Base-by-base conservation (phyloP, 2,888 invertebrate genomes). In the Aporophyla nigra region DNA sequence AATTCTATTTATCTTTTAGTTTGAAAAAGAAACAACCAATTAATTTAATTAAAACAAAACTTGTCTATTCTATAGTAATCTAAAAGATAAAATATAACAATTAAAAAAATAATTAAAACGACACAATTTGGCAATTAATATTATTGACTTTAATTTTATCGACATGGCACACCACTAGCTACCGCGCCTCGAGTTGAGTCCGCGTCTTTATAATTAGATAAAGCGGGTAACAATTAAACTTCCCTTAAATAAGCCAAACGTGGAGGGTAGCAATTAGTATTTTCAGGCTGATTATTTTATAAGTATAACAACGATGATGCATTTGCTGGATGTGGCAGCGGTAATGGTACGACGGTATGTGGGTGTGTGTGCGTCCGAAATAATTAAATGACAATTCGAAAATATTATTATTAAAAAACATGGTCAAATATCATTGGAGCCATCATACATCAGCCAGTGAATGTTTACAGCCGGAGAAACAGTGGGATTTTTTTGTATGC, bases 161-260 rank as follows among this genome's bases (percentile, higher is more conserved):
- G 85, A 84, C 73, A 80, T 1, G 74, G 66, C 78, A 77, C 82
- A 84, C 12, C 86, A 80, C 87, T 88, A 89, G 82, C 88, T 87
- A 85, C 63, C 88, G 85, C 85, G 82, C 80, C 88, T 80, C 85
- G 91, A 93, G 92, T 91, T 92, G 91, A 94, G 93, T 92, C 88
- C 88, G 90, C 92, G 94, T 94, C 95, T 95, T 95, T 92, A 93
- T 96, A 96, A 96, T 96, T 96, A 94, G 95, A 96, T 96, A 94
- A 94, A 94, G 94, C 91, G 94, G 91, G 93, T 93, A 92, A 93
- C 95, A 95, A 96, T 96, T 95, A 96, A 96, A 96, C 95, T 95
- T 95, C 92, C 94, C 94, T 95, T 96, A 95, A 96, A 96, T 95
- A 95, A 96, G 94, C 94, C 95, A 95, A 95, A 93, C 93, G 92